A percentile compares a stretch with the other conserved stretches of the same genome.
phyloP scores from a whole-genome alignment of 2,113 vertebrate genomes.

The Anolis carolinensis region DNA sequence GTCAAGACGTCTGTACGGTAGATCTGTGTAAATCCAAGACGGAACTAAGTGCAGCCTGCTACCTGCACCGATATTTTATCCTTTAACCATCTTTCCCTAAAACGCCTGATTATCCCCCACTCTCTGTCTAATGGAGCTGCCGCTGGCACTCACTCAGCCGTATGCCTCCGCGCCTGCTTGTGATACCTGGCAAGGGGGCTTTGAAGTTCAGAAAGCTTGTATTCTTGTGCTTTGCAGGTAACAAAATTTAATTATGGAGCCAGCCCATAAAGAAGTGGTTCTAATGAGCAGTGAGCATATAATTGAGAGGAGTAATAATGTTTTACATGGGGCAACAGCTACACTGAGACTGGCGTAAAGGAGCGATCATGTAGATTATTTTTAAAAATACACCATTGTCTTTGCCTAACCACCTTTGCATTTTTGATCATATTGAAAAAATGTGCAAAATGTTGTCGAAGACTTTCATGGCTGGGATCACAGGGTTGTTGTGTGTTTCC shows the following conservation, averaged over 20 bases:
- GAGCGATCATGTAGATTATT: not conserved
- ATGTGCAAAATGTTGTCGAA: not conserved
- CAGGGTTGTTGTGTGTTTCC: no score
- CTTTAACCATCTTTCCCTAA: slow-evolving; percentile 3
- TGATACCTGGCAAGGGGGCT: slow-evolving; percentile 31
- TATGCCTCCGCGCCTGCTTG: slow-evolving; percentile 10
- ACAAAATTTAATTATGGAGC: fast-evolving
- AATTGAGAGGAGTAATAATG: not conserved
- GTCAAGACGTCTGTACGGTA: slow-evolving; percentile 61
- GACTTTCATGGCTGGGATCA: no score
- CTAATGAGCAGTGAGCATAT: slow-evolving; percentile 19
- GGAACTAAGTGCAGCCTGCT: slow-evolving; percentile 47
- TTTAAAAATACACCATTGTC: not conserved
- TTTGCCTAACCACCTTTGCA: not conserved
- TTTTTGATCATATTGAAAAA: not conserved
- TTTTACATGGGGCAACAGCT: not conserved
- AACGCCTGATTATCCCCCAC: not conserved
- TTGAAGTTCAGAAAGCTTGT: slow-evolving; percentile 8
- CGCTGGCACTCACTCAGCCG: not conserved
- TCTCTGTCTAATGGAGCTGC: not conserved
- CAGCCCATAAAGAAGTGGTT: not conserved
- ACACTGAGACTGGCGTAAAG: not conserved
- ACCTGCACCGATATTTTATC: slow-evolving; percentile 49
- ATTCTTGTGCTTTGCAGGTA: fast-evolving
- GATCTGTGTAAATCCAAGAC: slow-evolving; percentile 58